phyloP scores from a whole-genome alignment of 2,888 invertebrate genomes.

The Myopa testacea region DNA sequence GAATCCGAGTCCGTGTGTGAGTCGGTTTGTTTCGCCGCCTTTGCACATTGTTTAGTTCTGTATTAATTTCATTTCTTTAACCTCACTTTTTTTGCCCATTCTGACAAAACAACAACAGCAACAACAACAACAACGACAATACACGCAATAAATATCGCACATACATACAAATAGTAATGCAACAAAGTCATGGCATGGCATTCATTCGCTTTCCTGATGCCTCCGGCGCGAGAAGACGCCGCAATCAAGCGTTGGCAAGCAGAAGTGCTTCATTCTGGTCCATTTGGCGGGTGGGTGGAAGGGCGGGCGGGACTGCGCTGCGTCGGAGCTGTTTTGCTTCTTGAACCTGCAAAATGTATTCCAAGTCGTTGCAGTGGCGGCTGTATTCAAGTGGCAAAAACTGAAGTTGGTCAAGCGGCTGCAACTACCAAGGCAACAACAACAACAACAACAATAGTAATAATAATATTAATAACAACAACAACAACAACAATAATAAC shows the following conservation, averaged over 20 bases:
- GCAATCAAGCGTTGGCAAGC: neutral
- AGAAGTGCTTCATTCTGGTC: neutral
- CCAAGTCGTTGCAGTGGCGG: slow-evolving; percentile 4
- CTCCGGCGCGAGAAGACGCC: slow-evolving; percentile 3
- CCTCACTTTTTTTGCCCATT: slow-evolving; percentile 6
- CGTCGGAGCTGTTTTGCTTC: slow-evolving; percentile 13
- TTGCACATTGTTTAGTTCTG: slow-evolving; percentile 22
- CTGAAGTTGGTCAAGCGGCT: slow-evolving; percentile 29
- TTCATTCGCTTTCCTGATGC: neutral
- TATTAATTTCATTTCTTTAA: slow-evolving; percentile 27
- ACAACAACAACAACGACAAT: slow-evolving; percentile 11
- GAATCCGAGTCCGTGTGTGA: neutral
- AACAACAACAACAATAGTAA: neutral
- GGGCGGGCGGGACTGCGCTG: neutral
- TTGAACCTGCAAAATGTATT: slow-evolving; percentile 26
- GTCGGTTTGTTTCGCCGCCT: slow-evolving; percentile 18
- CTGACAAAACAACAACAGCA: slow-evolving; percentile 22
- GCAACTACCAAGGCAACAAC: slow-evolving; percentile 9
- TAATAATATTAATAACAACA: neutral
- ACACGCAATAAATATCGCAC: neutral
- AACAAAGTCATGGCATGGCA: slow-evolving; percentile 26
- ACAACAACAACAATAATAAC: neutral
- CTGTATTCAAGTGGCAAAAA: slow-evolving; percentile 32
- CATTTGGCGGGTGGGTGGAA: neutral
- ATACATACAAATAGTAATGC: slow-evolving; percentile 10